phyloP scores from a whole-genome alignment of 2,113 vertebrate genomes.

The Zosterops pallidus region DNA sequence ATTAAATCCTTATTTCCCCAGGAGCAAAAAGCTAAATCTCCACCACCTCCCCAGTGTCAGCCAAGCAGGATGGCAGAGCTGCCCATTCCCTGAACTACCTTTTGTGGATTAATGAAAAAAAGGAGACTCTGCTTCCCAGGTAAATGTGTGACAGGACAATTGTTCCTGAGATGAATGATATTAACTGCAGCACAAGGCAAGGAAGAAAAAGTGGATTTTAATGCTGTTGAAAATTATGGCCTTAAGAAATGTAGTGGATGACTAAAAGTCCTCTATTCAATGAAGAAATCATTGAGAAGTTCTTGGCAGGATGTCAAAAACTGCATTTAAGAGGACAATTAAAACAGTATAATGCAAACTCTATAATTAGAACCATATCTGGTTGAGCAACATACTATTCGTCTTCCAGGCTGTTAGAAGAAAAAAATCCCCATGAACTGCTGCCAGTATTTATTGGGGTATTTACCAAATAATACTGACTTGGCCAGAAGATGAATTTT shows the following conservation, averaged over 20 bases:
- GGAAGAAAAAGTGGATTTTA: slow-evolving; percentile 60
- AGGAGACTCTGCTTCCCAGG: background rate
- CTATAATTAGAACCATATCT: slow-evolving; percentile 80
- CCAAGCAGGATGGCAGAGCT: slow-evolving; percentile 18
- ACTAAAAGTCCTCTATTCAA: slow-evolving; percentile 70
- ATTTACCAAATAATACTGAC: slow-evolving; percentile 46
- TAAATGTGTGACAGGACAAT: slow-evolving; percentile 51
- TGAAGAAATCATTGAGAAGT: slow-evolving; percentile 74
- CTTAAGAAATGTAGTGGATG: slow-evolving; percentile 64
- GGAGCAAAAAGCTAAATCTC: background rate
- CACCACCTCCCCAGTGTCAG: background rate
- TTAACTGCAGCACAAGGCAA: slow-evolving; percentile 32
- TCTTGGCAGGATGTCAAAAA: slow-evolving; percentile 74
- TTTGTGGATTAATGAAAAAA: background rate
- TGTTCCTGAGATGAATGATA: slow-evolving; percentile 46
- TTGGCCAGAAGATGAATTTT: slow-evolving; percentile 45
- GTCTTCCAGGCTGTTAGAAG: slow-evolving; percentile 59
- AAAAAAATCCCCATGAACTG: slow-evolving; percentile 58
- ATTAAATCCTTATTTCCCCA: slow-evolving; percentile 35
- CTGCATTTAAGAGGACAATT: slow-evolving; percentile 78
- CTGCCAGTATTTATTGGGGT: slow-evolving; percentile 51
- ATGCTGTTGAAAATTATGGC: slow-evolving; percentile 64
- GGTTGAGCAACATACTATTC: slow-evolving; percentile 66
- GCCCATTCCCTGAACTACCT: background rate
- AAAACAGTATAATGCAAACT: slow-evolving; percentile 74